Evolutionary conservation across 2,797 vertebrate species (phyloP).

Genomic region (Apodemus agrarius): DNA sequence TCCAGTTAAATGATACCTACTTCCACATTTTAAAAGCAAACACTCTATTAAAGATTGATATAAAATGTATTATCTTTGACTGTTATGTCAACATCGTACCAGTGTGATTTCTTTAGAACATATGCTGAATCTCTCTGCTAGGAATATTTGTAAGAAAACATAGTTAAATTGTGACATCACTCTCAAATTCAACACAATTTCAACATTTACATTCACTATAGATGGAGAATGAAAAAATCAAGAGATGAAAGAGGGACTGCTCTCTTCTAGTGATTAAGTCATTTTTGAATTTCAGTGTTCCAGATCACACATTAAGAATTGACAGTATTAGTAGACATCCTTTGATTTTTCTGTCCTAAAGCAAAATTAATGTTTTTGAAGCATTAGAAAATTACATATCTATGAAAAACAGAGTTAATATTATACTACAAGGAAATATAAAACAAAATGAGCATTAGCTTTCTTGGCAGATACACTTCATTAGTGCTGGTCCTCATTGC

Average conservation of each 20-base stretch:
- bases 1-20: constrained; percentile 77
- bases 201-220: neutral
- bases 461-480: neutral
- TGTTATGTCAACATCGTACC: constrained; percentile 49
- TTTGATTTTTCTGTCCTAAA: neutral
- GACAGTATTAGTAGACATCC: neutral
- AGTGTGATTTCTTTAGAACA: constrained; percentile 66
- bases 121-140: constrained; percentile 55
- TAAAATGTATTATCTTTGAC: constrained; percentile 67
- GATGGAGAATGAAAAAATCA: neutral
- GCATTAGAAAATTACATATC: neutral
- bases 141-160: constrained; percentile 31
- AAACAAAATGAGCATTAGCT: neutral
- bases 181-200: constrained; percentile 6
- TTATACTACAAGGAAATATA: neutral
- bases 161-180: constrained; percentile 12
- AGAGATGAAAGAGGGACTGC: neutral
- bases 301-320: neutral
- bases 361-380: neutral
- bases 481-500: neutral
- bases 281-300: constrained; percentile 20
- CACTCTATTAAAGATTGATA: constrained; percentile 35
- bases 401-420: neutral
- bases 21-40: constrained; percentile 74
- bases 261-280: neutral